Base-by-base conservation (phyloP, 2,797 vertebrate species). In the Pseudochromis fuscus region DNA sequence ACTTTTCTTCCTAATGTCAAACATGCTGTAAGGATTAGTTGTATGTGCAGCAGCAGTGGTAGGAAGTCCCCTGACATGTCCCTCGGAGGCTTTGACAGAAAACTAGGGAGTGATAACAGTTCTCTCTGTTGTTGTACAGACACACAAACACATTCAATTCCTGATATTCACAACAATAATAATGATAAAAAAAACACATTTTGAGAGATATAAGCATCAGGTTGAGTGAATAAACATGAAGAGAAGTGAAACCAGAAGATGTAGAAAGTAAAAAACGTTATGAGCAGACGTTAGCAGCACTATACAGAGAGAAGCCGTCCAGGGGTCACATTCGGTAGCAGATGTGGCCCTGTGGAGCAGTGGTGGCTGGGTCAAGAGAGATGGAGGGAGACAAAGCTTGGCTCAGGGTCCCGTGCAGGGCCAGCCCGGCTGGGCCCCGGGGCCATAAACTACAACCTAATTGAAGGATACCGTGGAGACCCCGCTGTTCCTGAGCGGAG, bases 361-460 rank as follows among this genome's bases (percentile, higher is more conserved):
- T 23, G 53, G 70, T 46, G 82, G 69, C 75, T 28, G 65, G 85
- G 79, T 80, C 68, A 46, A 33, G 60, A 55, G 49, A 65, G 75
- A 64, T 71, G 65, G 62, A 72, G 51, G 65, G 68, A 81, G 60
- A 53, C 57, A 42, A 52, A 68, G 56, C 52, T 81, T 72, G 61
- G 72, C 66, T 73, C 48, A 7, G 28, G 60, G 78, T 51, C 55
- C 49, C 4, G 3, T 55, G 23, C 37, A 44, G 10, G 19, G 15
- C 53, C 2, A n/a, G 30, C 66, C 45, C 25, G 15, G 50, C 71
- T 58, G 18, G 53, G 64, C 65, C 84, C 67, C 0, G 53, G 50
- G 55, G 86, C 73, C 76, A 71, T 87, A 87, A 86, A 89, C 83
- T 89, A 73, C 75, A 74, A 70, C 72, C 80, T 90, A 87, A 88